phyloP scores from a whole-genome alignment of 1,140 invertebrate species.

The Zaprionus tsacasi region DNA sequence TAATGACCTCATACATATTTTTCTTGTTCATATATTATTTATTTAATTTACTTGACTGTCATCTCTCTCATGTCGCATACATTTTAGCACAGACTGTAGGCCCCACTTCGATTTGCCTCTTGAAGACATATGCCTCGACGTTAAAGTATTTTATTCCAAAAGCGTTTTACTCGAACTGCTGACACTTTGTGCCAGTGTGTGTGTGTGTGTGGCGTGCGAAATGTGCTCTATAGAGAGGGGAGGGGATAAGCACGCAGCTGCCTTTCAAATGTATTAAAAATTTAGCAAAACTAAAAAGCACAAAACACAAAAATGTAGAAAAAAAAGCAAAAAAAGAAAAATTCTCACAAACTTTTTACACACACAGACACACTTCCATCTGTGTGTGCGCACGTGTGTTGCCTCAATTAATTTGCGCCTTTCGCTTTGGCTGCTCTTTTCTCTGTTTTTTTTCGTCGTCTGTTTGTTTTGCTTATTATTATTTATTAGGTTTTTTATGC shows the following conservation, averaged over 20 bases:
- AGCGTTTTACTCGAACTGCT: conserved; percentile 35
- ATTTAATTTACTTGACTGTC: neutral
- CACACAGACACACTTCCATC: conserved; percentile 1
- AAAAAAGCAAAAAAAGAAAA: neutral
- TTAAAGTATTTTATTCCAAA: conserved; percentile 32
- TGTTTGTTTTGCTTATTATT: conserved; percentile 45
- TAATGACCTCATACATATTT: too few relatives aligned
- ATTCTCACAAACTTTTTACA: conserved; percentile 44
- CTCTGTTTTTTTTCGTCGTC: neutral
- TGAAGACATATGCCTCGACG: conserved; percentile 55
- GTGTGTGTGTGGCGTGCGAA: conserved; percentile 5
- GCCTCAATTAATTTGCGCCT: conserved; percentile 40
- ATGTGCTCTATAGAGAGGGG: conserved; percentile 2
- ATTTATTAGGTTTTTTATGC: conserved; percentile 57
- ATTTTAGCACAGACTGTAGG: neutral
- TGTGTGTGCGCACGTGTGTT: conserved; percentile 31
- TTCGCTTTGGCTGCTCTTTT: conserved; percentile 5
- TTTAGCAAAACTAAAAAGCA: conserved; percentile 51
- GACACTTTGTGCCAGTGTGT: conserved; percentile 16
- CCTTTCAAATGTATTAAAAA: conserved; percentile 63
- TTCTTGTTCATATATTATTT: too few relatives aligned
- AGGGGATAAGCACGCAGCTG: conserved; percentile 16
- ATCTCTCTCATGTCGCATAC: neutral
- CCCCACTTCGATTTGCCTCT: conserved; percentile 4
- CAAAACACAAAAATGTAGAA: conserved; percentile 14